A percentile compares a stretch with the other conserved stretches of the same genome.
Evolutionary conservation across 2,113 vertebrate species (phyloP).

Genomic region (Halcyon senegalensis): DNA sequence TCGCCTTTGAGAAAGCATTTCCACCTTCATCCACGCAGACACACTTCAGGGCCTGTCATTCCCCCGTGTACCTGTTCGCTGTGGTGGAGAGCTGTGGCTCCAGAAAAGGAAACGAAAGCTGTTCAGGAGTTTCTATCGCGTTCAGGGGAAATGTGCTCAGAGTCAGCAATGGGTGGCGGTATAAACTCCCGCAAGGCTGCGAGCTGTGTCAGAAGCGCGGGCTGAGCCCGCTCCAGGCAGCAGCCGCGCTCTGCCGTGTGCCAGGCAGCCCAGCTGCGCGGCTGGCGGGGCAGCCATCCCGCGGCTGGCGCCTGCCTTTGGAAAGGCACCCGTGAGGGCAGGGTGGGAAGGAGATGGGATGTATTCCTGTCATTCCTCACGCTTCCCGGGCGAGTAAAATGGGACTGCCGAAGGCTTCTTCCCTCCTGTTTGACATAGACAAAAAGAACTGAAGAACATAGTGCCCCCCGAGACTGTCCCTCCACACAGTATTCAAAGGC

Average conservation of each 20-base stretch:
- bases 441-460: not conserved
- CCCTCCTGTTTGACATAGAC: not conserved
- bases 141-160: not conserved
- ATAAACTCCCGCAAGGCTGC: not conserved
- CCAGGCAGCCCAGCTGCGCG: not conserved
- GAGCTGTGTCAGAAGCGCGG: not conserved
- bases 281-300: rapidly evolving
- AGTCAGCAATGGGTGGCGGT: constrained; percentile 24
- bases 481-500: not conserved
- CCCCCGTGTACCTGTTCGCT: not conserved
- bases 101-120: not conserved
- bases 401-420: not conserved
- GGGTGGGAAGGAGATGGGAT: not conserved
- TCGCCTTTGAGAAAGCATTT: not conserved
- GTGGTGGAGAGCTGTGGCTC: not conserved
- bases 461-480: not conserved
- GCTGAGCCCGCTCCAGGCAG: rapidly evolving
- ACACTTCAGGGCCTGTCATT: not conserved
- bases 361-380: not conserved
- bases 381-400: not conserved
- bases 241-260: not conserved
- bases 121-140: not conserved
- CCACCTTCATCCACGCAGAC: not conserved
- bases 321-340: not conserved
- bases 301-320: rapidly evolving